These are phyloP conservation scores for Neomicropteryx cornuta DNA, from an alignment of 1,140 invertebrate genomes.

Conservation along the genomic window DNA sequence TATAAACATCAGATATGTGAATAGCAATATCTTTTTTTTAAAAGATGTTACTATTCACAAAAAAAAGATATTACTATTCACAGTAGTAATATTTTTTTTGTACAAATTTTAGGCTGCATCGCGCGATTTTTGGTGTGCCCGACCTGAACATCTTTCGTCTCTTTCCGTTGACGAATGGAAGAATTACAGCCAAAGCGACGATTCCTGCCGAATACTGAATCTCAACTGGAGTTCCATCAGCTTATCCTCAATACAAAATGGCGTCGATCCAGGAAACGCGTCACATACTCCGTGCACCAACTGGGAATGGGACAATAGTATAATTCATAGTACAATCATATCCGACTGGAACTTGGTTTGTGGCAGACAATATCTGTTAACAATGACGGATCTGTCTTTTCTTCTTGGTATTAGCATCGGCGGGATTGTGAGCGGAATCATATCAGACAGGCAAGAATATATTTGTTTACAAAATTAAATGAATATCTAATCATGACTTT, in stretches of 20 bases:
- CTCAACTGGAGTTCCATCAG: slow-evolving; percentile 21
- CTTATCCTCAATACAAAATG: too few relatives aligned
- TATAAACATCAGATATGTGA: too few relatives aligned
- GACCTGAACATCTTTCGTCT: slow-evolving; percentile 26
- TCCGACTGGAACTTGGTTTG: slow-evolving; percentile 47
- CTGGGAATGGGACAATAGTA: slow-evolving; percentile 48
- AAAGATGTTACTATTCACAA: too few relatives aligned
- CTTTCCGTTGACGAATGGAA: slow-evolving; percentile 32
- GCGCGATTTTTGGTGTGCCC: slow-evolving; percentile 42
- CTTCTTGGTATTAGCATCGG: slow-evolving; percentile 46
- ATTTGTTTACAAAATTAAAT: too few relatives aligned
- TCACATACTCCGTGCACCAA: slow-evolving; percentile 38
- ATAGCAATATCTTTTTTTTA: too few relatives aligned
- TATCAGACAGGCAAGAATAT: slow-evolving; percentile 52
- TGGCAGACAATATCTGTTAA: slow-evolving; percentile 40
- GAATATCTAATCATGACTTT: too few relatives aligned
- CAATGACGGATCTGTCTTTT: slow-evolving; percentile 49
- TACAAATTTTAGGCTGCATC: slow-evolving; percentile 34
- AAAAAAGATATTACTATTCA: too few relatives aligned
- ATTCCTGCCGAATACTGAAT: slow-evolving; percentile 25
- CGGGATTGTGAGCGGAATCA: slow-evolving; percentile 46
- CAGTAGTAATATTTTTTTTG: too few relatives aligned
- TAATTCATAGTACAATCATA: slow-evolving; percentile 38
- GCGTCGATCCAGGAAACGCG: too few relatives aligned
- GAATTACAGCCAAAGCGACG: slow-evolving; percentile 32